Conservation (phyloP, 2,888 invertebrate genomes). For the Metalampra italica region DNA sequence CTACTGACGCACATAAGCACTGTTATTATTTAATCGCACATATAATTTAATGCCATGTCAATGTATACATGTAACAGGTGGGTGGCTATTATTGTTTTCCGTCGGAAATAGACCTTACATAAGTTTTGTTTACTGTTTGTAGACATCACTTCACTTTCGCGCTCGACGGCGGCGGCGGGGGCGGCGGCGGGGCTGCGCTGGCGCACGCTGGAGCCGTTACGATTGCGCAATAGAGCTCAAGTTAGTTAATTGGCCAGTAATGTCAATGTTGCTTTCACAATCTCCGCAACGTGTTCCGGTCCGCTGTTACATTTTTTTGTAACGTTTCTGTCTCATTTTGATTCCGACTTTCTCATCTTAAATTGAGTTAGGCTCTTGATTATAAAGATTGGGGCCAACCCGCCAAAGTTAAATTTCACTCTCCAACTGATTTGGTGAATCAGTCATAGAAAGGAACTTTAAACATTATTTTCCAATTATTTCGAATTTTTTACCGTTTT, state of each 20-base stretch:
- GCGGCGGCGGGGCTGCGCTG: conserved; percentile 10
- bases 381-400: not conserved
- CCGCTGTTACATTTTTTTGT: conserved; percentile 40
- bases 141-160: conserved; percentile 58
- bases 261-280: conserved; percentile 75
- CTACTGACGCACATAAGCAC: too few relatives aligned
- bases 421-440: too few relatives aligned
- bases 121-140: conserved; percentile 63
- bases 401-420: not conserved
- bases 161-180: conserved; percentile 14
- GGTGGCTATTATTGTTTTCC: conserved; percentile 9
- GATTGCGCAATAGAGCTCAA: conserved; percentile 48
- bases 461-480: too few relatives aligned
- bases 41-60: too few relatives aligned
- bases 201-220: conserved; percentile 24
- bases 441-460: too few relatives aligned
- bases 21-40: too few relatives aligned
- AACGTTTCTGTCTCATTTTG: conserved; percentile 39
- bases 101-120: conserved; percentile 59
- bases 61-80: not conserved
- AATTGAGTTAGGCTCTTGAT: not conserved
- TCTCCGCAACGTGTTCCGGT: conserved; percentile 44
- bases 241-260: conserved; percentile 63
- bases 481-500: too few relatives aligned
- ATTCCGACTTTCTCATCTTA: conserved; percentile 43